Conservation (phyloP, 1,140 invertebrate species). For the Ostrea edulis region DNA sequence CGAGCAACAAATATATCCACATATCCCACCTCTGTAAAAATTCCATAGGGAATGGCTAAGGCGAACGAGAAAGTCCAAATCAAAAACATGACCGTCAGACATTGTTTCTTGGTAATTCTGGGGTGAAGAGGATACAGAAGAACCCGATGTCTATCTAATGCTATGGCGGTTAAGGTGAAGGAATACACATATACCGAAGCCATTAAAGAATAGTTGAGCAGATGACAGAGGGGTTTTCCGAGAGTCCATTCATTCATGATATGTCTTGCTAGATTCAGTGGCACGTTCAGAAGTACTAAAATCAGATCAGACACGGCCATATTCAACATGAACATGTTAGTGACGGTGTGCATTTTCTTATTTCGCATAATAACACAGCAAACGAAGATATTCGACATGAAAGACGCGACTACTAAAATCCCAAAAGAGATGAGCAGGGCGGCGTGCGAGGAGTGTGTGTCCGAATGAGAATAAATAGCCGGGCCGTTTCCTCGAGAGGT, state of each 20-base stretch:
- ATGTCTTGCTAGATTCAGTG: slow-evolving; percentile 78
- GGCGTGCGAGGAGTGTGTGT: neutral
- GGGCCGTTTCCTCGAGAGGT: neutral
- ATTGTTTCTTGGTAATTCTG: slow-evolving; percentile 76
- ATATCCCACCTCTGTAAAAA: slow-evolving; percentile 76
- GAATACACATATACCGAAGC: slow-evolving; percentile 81
- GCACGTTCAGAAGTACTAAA: slow-evolving; percentile 93
- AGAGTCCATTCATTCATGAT: slow-evolving; percentile 79
- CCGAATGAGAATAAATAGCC: neutral
- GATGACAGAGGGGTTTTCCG: slow-evolving; percentile 79
- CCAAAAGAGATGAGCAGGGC: slow-evolving; percentile 74
- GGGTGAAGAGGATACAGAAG: slow-evolving; percentile 80
- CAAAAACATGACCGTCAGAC: slow-evolving; percentile 75
- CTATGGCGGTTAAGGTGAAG: slow-evolving; percentile 81
- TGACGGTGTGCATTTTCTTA: slow-evolving; percentile 96
- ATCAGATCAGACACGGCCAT: slow-evolving; percentile 95
- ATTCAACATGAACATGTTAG: slow-evolving; percentile 98
- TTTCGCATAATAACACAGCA: slow-evolving; percentile 90
- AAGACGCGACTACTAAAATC: slow-evolving; percentile 73
- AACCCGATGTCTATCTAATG: slow-evolving; percentile 81
- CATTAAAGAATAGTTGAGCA: slow-evolving; percentile 81
- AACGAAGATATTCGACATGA: slow-evolving; percentile 92
- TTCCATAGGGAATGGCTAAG: slow-evolving; percentile 80
- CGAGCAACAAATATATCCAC: slow-evolving; percentile 52
- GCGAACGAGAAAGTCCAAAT: slow-evolving; percentile 80